A percentile compares a stretch with the other conserved stretches of the same genome.
Conservation (phyloP, 2,888 invertebrate species). For the Zonitis immaculata region DNA sequence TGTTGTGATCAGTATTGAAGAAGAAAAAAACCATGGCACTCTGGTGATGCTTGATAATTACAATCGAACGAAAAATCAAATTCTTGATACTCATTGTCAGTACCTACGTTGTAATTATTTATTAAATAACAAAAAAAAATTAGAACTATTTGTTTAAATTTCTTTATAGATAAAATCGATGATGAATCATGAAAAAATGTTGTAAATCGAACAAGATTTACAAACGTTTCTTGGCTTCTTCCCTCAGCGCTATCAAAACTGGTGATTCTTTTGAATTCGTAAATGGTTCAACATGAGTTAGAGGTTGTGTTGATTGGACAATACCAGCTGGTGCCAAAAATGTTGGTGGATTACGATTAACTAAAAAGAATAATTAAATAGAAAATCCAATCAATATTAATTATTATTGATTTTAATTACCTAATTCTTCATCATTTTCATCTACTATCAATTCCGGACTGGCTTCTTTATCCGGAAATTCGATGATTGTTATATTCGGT, state of each 20-base stretch:
- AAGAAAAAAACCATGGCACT: not conserved
- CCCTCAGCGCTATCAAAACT: conserved; percentile 43
- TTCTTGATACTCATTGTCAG: conserved; percentile 16
- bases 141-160: too few relatives aligned
- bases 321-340: conserved; percentile 49
- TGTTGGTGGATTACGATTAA: conserved; percentile 44
- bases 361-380: conserved; percentile 29
- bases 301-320: conserved; percentile 49
- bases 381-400: conserved; percentile 1
- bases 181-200: too few relatives aligned
- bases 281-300: conserved; percentile 42
- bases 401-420: conserved; percentile 23
- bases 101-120: conserved; percentile 17
- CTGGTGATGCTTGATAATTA: not conserved
- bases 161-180: too few relatives aligned
- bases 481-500: conserved; percentile 40
- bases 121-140: conserved; percentile 18
- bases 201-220: not conserved
- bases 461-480: conserved; percentile 40
- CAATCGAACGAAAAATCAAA: not conserved
- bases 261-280: conserved; percentile 49
- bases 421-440: conserved; percentile 43
- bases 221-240: conserved; percentile 39
- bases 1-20: too few relatives aligned
- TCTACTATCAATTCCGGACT: conserved; percentile 39